Evolutionary conservation across 2,113 vertebrate species (phyloP), one percentile per base, ranked within the genome.

Genomic region (Brienomyrus brachyistius): DNA sequence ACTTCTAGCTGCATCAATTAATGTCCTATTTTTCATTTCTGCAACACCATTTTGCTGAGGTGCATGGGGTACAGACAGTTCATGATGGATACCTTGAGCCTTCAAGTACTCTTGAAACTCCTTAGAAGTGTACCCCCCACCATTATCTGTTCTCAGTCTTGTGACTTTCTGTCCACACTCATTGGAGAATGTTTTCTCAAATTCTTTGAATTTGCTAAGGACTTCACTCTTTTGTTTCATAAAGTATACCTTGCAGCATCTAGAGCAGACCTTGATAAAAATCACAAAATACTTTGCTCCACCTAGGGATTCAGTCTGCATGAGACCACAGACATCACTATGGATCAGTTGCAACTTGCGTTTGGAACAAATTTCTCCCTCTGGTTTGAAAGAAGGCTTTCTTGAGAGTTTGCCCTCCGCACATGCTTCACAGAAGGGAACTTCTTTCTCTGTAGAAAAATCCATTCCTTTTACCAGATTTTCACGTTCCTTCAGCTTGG

Each of bases 121-220:
- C 27, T 85, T 91, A 1, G 89, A 88, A 5, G 48, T 89, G 56
- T 88, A 88, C 88, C 89, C 77, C 19, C 88, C 90, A 80, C 77
- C 74, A 88, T 91, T 90, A 80, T 91, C 88, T 52, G 77, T 88
- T 89, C 88, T 89, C 2, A 90, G 84, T 83, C 50, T 90, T 89
- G 59, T 10, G 0, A 89, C 13, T 48, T 82, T 89, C 31, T 89
- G 45, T 88, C 85, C 40, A 23, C 45, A 85, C 21, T 85, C 45
- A 52, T 89, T 80, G 17, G 47, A 74, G 40, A 88, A 89, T 23
- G 45, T 85, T 21, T 45, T 48, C 45, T 85, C 88, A 89, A 74
- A 86, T 45, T 90, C 88, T 7, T 90, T 86, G 48, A 89, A 89
- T 52, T 48, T 90, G 45, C 15, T 51, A 19, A 86, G 11, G 0